Conservation (phyloP, 2,888 invertebrate genomes). For the Luperina nickerlii region DNA sequence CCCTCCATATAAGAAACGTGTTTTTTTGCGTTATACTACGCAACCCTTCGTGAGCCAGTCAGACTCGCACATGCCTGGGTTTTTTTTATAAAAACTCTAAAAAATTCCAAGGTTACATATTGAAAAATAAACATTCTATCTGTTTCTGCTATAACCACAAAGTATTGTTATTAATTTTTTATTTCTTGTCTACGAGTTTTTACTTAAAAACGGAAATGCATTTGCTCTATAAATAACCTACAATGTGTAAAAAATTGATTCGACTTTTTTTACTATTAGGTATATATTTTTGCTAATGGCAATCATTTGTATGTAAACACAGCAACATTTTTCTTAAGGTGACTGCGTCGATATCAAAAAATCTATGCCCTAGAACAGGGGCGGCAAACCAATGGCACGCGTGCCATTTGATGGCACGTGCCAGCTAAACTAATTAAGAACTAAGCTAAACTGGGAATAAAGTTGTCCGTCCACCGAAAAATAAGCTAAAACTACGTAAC, state of each 20-base stretch:
- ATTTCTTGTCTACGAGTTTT: constrained; percentile 33
- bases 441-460: no score
- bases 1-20: no score
- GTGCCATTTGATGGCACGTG: no score
- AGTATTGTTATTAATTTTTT: constrained; percentile 43
- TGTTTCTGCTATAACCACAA: background rate
- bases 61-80: background rate
- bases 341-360: no score
- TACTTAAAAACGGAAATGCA: constrained; percentile 16
- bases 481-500: no score
- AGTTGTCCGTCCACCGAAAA: no score
- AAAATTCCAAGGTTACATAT: constrained; percentile 37
- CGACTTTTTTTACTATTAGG: constrained; percentile 26
- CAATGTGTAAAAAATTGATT: constrained; percentile 32
- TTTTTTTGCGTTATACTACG: background rate
- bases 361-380: no score
- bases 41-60: background rate
- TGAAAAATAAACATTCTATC: constrained; percentile 19
- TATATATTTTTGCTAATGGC: background rate
- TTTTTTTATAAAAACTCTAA: background rate
- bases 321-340: background rate
- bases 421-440: no score
- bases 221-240: constrained; percentile 15
- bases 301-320: background rate
- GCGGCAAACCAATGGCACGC: no score